These are phyloP conservation scores for Tenthredo amoena DNA, from an alignment of 2,888 invertebrate species.

Conservation along the genomic window DNA sequence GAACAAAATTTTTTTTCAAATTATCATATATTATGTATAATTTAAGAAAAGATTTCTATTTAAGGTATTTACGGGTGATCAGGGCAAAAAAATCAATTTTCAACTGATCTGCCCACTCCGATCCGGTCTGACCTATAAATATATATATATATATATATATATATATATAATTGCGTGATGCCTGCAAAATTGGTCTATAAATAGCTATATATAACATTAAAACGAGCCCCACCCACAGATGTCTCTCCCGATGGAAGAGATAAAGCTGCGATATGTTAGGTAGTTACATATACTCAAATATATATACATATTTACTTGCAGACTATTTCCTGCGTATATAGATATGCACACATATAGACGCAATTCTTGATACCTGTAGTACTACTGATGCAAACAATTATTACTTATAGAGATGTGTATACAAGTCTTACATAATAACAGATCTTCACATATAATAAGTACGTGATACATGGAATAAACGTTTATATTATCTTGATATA, in stretches of 20 bases:
- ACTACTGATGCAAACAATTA: not conserved
- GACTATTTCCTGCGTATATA: not conserved
- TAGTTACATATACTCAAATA: not conserved
- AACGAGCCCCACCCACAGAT: conserved; percentile 33
- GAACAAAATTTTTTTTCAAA: not conserved
- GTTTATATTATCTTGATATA: not conserved
- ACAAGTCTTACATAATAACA: not conserved
- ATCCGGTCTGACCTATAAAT: not conserved
- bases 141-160: not conserved
- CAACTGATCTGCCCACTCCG: too few relatives aligned
- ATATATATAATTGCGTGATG: not conserved
- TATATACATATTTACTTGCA: too few relatives aligned
- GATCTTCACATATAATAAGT: not conserved
- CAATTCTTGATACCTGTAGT: not conserved
- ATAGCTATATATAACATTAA: not conserved
- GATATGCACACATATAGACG: not conserved
- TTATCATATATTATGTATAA: not conserved
- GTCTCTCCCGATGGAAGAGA: not conserved
- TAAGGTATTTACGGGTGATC: not conserved
- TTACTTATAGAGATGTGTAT: not conserved
- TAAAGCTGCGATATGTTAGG: not conserved
- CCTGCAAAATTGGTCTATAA: not conserved
- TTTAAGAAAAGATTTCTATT: not conserved
- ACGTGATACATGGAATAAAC: not conserved
- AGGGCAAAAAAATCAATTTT: too few relatives aligned